Evolutionary conservation across 2,797 vertebrate genomes (phyloP).

Genomic region (Vultur gryphus): DNA sequence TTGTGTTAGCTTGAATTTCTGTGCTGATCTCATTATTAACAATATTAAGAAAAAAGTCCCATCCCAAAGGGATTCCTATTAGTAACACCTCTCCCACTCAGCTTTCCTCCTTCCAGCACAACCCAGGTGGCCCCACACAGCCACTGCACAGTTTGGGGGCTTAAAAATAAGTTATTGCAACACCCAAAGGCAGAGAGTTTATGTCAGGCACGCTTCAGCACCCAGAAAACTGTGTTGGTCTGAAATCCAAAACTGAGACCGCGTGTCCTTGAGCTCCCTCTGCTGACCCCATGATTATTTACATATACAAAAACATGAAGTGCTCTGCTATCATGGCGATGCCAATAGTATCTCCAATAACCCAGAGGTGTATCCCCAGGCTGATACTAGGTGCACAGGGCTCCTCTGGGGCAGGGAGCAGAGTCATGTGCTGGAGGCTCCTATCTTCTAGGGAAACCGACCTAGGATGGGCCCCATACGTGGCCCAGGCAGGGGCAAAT

Average conservation of each 20-base stretch:
- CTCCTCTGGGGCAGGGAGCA: neutral
- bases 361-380: too few species aligned
- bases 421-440: neutral
- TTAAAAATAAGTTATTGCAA: neutral
- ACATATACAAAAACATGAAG: neutral
- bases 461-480: rapidly evolving
- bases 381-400: neutral
- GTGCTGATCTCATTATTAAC: neutral
- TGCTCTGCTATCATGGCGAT: rapidly evolving
- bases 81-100: neutral
- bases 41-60: neutral
- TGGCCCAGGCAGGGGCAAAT: neutral
- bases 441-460: neutral
- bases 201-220: conserved; percentile 16
- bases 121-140: neutral
- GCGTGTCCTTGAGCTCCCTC: conserved; percentile 33
- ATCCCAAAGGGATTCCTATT: neutral
- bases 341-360: rapidly evolving
- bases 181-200: neutral
- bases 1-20: neutral
- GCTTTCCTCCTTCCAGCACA: neutral
- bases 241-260: neutral
- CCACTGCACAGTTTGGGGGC: neutral
- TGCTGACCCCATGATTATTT: neutral
- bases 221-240: neutral